phyloP scores from a whole-genome alignment of 92 coral and sea anemone species.

The Montipora capitata region DNA sequence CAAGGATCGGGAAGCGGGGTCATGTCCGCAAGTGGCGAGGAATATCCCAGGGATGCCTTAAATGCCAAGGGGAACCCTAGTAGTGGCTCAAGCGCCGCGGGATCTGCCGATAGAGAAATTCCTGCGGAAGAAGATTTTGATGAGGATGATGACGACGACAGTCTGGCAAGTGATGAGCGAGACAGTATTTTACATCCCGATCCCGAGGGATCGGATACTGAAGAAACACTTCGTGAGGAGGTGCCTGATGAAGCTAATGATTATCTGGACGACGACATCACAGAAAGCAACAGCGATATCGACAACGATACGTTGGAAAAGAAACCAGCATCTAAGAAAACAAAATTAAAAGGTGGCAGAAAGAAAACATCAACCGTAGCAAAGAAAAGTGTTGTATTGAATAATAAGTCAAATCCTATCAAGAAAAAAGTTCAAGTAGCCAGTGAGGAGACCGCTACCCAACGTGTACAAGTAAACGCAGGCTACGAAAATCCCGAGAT shows the following conservation, averaged over 20 bases:
- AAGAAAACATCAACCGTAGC: slow-evolving; percentile 34
- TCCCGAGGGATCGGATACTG: slow-evolving; percentile 60
- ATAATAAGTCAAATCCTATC: slow-evolving; percentile 46
- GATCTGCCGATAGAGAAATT: slow-evolving; percentile 29
- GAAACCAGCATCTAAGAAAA: slow-evolving; percentile 42
- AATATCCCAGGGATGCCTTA: slow-evolving; percentile 18
- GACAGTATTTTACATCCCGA: slow-evolving; percentile 68
- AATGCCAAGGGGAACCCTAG: slow-evolving; percentile 9
- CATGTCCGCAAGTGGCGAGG: slow-evolving; percentile 37
- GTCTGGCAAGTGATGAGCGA: slow-evolving; percentile 53
- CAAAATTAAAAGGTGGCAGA: slow-evolving; percentile 31
- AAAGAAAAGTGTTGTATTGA: slow-evolving; percentile 62
- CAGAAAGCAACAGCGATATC: slow-evolving; percentile 27
- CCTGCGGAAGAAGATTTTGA: not conserved
- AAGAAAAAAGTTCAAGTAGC: slow-evolving; percentile 97
- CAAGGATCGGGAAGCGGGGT: slow-evolving; percentile 47
- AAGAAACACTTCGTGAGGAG: slow-evolving; percentile 42
- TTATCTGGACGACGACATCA: slow-evolving; percentile 2
- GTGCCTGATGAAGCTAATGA: slow-evolving; percentile 7
- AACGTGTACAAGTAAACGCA: slow-evolving; percentile 98
- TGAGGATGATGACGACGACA: slow-evolving; percentile 19
- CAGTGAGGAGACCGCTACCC: slow-evolving; percentile 92
- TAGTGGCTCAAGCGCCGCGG: not conserved
- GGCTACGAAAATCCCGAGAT: slow-evolving; percentile 99
- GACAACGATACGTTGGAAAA: slow-evolving; percentile 22